A percentile compares a stretch with the other conserved stretches of the same genome.
Conservation (phyloP, 1,140 invertebrate genomes). For the Propsilocerus akamusi region DNA sequence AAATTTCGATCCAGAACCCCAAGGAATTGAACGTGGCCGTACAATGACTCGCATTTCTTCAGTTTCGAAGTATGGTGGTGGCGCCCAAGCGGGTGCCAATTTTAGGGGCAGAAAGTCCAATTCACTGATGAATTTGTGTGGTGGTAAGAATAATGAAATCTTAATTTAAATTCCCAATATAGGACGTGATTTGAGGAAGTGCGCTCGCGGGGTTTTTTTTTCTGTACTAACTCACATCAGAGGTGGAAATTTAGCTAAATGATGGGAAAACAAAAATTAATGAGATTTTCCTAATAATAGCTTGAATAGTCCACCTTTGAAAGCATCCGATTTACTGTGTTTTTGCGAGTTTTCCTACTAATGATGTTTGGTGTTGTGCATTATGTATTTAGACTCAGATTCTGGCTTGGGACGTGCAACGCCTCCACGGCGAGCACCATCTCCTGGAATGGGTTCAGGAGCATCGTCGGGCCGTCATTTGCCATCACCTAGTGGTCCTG, state of each 20-base stretch:
- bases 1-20: constrained; percentile 30
- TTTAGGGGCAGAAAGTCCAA: constrained; percentile 66
- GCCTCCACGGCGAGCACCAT: constrained; percentile 58
- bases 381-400: constrained; percentile 49
- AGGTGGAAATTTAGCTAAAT: too few species aligned
- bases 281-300: too few species aligned
- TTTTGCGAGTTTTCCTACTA: too few species aligned
- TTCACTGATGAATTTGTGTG: constrained; percentile 81
- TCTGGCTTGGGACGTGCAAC: constrained; percentile 62
- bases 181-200: too few species aligned
- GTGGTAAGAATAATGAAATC: constrained; percentile 61
- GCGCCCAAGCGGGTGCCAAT: constrained; percentile 30
- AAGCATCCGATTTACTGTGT: too few species aligned
- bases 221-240: too few species aligned
- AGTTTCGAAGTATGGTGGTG: constrained; percentile 5
- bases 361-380: too few species aligned
- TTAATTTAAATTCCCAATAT: too few species aligned
- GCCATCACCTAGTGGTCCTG: constrained; percentile 57
- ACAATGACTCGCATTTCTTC: constrained; percentile 24
- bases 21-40: constrained; percentile 19
- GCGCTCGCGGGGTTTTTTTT: too few species aligned
- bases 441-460: constrained; percentile 40
- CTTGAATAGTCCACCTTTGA: too few species aligned
- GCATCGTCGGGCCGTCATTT: constrained; percentile 39
- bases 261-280: too few species aligned